A percentile compares a stretch with the other conserved stretches of the same genome.
Evolutionary conservation across 2,888 invertebrate species (phyloP).

Genomic region (Patella ulyssiponensis): DNA sequence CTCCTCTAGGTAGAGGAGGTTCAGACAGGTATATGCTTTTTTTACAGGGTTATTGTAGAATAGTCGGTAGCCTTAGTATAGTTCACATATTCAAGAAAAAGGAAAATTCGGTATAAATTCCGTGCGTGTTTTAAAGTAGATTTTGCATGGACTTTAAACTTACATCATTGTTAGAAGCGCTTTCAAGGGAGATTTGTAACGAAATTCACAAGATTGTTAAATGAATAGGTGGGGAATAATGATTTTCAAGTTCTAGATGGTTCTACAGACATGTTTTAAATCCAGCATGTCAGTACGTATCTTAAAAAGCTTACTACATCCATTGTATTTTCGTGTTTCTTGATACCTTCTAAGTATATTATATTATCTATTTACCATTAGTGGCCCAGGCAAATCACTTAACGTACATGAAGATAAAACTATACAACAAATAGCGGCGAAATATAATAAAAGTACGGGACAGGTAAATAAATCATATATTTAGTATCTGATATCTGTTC

Average conservation of each 20-base stretch:
- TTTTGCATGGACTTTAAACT: too few species aligned
- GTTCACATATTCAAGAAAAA: too few species aligned
- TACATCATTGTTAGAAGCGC: too few species aligned
- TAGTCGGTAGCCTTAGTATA: not conserved
- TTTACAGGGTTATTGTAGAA: too few species aligned
- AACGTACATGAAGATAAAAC: constrained; percentile 46
- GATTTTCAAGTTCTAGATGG: too few species aligned
- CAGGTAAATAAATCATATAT: constrained; percentile 10
- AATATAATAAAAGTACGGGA: constrained; percentile 15
- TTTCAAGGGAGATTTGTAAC: too few species aligned
- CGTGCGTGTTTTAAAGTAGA: too few species aligned
- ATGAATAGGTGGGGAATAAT: too few species aligned
- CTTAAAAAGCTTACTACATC: not conserved
- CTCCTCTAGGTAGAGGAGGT: constrained; percentile 15
- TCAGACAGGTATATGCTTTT: constrained; percentile 63
- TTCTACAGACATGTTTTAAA: too few species aligned
- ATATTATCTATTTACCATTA: constrained; percentile 51
- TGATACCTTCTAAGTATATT: constrained; percentile 60
- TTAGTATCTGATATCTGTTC: not conserved
- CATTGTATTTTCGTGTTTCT: not conserved
- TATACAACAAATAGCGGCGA: constrained; percentile 27
- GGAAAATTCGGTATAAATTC: too few species aligned
- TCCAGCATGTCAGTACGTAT: too few species aligned
- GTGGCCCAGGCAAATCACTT: constrained; percentile 34
- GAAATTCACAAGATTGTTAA: too few species aligned